Evolutionary conservation across 2,113 vertebrate genomes (phyloP).

Genomic region (Phaetusa simplex): DNA sequence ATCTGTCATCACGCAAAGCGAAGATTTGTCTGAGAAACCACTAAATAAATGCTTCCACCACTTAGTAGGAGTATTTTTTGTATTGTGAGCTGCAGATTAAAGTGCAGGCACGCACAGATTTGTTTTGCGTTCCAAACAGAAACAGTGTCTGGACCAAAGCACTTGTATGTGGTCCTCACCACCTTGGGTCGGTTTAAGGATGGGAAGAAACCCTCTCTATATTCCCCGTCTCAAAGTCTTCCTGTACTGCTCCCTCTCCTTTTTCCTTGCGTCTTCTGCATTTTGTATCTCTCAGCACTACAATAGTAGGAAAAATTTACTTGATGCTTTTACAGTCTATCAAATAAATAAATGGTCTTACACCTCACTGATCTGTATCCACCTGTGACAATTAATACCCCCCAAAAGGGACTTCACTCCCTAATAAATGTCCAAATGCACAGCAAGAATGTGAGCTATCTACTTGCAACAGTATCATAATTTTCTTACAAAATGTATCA

Average conservation of each 20-base stretch:
- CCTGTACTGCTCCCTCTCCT: background rate
- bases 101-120: background rate
- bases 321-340: background rate
- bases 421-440: background rate
- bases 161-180: background rate
- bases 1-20: background rate
- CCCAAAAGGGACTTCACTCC: background rate
- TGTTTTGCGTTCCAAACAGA: background rate
- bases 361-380: slow-evolving; percentile 15
- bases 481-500: background rate
- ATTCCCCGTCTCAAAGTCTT: background rate
- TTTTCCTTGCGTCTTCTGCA: background rate
- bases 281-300: background rate
- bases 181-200: background rate
- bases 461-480: background rate
- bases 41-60: slow-evolving; percentile 38
- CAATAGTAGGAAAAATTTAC: slow-evolving; percentile 10
- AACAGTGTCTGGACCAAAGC: background rate
- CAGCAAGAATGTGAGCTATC: background rate
- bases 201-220: background rate
- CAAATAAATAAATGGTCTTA: slow-evolving; percentile 20
- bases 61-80: background rate
- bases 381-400: slow-evolving; percentile 5
- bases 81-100: background rate
- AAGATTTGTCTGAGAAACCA: slow-evolving; percentile 20